These are phyloP conservation scores for Dallia pectoralis DNA, from an alignment of 2,797 vertebrate species.

Conservation along the genomic window DNA sequence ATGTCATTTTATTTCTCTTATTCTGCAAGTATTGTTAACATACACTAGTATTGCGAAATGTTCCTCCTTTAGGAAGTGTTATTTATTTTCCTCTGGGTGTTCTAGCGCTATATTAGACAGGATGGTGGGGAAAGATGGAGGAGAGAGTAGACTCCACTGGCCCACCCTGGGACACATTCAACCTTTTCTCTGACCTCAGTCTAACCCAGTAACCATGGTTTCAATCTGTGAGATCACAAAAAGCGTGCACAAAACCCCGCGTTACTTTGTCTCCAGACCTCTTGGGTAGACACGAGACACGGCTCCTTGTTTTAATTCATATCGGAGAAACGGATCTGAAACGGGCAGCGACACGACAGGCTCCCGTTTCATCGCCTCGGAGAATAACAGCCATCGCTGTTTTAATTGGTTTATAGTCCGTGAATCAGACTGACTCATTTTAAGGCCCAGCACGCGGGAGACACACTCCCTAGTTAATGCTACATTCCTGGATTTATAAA, in stretches of 20 bases:
- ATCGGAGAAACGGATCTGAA: background rate
- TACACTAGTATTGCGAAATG: background rate
- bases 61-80: background rate
- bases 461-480: constrained; percentile 4
- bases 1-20: background rate
- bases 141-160: no score
- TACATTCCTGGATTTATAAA: constrained; percentile 39
- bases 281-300: background rate
- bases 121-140: no score
- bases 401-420: constrained; percentile 31
- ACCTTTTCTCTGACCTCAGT: background rate
- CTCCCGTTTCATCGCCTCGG: constrained; percentile 11
- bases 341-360: constrained; percentile 23
- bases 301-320: background rate
- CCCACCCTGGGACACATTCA: no score
- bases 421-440: constrained; percentile 58
- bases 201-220: background rate
- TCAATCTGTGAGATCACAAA: background rate
- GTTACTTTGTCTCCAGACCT: background rate
- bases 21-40: background rate
- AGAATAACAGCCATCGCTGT: constrained; percentile 24
- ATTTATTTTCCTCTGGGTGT: no score
- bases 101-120: no score
- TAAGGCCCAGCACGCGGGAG: constrained; percentile 10
- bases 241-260: background rate